Conservation (phyloP, 2,113 vertebrate species). For the Scortum barcoo region DNA sequence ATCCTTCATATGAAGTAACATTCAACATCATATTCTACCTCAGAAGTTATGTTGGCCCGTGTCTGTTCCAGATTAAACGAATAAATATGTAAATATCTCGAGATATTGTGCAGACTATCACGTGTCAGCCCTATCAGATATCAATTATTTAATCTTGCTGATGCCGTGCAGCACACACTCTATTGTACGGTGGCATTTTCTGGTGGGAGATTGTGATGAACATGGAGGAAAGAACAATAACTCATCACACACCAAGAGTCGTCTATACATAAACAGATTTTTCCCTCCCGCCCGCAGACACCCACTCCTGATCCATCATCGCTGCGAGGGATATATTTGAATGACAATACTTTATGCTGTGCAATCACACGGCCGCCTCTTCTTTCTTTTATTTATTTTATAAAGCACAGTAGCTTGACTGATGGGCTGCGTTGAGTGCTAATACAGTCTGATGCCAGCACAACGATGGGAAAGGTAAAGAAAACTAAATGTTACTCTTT, state of each 20-base stretch:
- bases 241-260: conserved; percentile 53
- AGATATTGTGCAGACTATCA: conserved; percentile 3
- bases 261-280: conserved; percentile 69
- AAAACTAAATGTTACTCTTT: not conserved
- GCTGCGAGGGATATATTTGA: conserved; percentile 66
- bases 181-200: conserved; percentile 45
- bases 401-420: conserved; percentile 73
- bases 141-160: conserved; percentile 53
- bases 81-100: not conserved
- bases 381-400: conserved; percentile 74
- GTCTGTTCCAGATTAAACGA: not conserved
- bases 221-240: conserved; percentile 71
- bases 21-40: conserved; percentile 2
- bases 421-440: conserved; percentile 46
- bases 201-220: conserved; percentile 68
- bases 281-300: not conserved
- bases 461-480: conserved; percentile 78
- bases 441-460: conserved; percentile 54
- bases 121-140: conserved; percentile 30
- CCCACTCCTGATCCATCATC: conserved; percentile 58
- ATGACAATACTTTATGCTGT: conserved; percentile 83
- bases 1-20: not conserved
- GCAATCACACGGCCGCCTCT: conserved; percentile 74
- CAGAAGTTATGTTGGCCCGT: not conserved
- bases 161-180: conserved; percentile 16